phyloP scores from a whole-genome alignment of 2,113 vertebrate genomes.

The Acanthisitta chloris region DNA sequence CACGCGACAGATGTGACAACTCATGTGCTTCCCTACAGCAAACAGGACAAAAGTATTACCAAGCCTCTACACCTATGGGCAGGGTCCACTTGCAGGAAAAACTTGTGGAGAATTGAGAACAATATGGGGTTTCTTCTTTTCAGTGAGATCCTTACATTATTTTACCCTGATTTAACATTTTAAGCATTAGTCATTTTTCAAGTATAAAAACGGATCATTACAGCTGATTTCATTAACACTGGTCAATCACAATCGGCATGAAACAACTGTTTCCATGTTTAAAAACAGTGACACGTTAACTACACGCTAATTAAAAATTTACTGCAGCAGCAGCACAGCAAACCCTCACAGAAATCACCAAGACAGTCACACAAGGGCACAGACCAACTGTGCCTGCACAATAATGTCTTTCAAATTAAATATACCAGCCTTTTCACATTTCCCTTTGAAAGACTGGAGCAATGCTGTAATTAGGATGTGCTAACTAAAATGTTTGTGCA shows the following conservation, averaged over 20 bases:
- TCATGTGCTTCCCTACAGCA: fast-evolving
- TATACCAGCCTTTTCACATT: background rate
- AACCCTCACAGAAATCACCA: background rate
- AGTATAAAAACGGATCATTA: background rate
- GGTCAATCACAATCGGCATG: background rate
- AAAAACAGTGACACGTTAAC: background rate
- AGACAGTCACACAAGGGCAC: background rate
- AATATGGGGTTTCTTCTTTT: background rate
- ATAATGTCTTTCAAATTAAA: slow-evolving; percentile 8
- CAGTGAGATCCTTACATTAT: background rate
- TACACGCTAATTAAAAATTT: background rate
- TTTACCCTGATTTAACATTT: background rate
- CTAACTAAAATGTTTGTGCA: background rate
- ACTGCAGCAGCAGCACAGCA: background rate
- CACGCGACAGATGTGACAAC: background rate
- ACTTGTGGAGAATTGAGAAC: fast-evolving
- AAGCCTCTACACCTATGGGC: fast-evolving
- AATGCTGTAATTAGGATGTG: background rate
- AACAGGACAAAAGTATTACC: fast-evolving
- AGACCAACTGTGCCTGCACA: background rate
- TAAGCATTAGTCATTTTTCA: background rate
- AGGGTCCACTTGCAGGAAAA: background rate
- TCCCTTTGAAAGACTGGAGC: background rate
- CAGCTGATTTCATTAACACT: background rate
- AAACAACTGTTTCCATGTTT: background rate